Conservation (phyloP, 1,140 invertebrate species). For the Diabrotica virgifera region DNA sequence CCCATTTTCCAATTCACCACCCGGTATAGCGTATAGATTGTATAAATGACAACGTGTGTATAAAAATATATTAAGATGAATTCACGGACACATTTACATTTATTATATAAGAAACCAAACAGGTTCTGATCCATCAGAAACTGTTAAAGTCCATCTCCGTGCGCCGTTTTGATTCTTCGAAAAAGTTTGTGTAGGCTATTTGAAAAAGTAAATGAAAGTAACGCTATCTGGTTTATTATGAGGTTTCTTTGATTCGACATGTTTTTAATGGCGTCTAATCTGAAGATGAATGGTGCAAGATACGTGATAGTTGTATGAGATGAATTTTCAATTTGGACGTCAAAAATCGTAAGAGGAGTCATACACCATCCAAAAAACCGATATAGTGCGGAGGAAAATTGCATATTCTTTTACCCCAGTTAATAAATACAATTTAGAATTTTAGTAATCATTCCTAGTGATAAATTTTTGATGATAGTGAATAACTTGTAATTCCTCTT, state of each 20-base stretch:
- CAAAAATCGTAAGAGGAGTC: constrained; percentile 8
- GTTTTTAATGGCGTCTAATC: constrained; percentile 15
- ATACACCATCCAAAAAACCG: constrained; percentile 2
- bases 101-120: too few species aligned
- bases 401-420: too few species aligned
- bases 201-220: constrained; percentile 21
- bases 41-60: too few species aligned
- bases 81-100: too few species aligned
- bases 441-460: too few species aligned
- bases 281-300: constrained; percentile 18
- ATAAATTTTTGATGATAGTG: too few species aligned
- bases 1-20: too few species aligned
- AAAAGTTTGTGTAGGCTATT: constrained; percentile 20
- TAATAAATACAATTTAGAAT: too few species aligned
- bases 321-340: constrained; percentile 24
- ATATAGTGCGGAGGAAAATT: too few species aligned
- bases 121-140: not conserved
- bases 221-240: constrained; percentile 19
- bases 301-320: constrained; percentile 20
- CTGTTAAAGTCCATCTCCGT: not conserved
- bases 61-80: too few species aligned
- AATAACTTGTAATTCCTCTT: too few species aligned
- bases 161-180: constrained; percentile 4
- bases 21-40: too few species aligned
- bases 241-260: constrained; percentile 17